Conservation (phyloP, 2,797 vertebrate species). For the Gymnodraco acuticeps region DNA sequence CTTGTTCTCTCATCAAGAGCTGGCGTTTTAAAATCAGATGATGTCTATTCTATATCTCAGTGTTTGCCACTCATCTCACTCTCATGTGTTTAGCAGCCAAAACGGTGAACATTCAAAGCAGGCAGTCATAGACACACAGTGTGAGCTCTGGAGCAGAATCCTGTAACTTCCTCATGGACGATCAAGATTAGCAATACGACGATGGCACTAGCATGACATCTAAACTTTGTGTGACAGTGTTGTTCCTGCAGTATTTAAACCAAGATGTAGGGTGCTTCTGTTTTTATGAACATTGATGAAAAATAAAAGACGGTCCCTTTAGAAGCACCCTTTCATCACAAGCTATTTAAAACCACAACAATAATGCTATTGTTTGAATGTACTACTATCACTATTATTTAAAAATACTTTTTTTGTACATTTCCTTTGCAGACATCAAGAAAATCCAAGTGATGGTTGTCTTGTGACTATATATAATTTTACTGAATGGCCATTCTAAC, state of each 20-base stretch:
- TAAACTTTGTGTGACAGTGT: slow-evolving; percentile 50
- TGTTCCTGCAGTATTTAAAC: slow-evolving; percentile 63
- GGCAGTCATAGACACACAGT: not conserved
- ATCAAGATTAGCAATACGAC: slow-evolving; percentile 55
- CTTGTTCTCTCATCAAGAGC: slow-evolving; percentile 41
- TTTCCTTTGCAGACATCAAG: slow-evolving; percentile 81
- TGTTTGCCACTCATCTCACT: slow-evolving; percentile 42
- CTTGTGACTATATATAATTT: slow-evolving; percentile 76
- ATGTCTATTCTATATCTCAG: slow-evolving; percentile 21
- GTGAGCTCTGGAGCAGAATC: slow-evolving; percentile 32
- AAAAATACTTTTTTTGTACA: slow-evolving; percentile 80
- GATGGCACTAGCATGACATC: slow-evolving; percentile 58
- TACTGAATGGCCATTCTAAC: slow-evolving; percentile 82
- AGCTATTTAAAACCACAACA: slow-evolving; percentile 83
- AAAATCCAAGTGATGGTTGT: slow-evolving; percentile 71
- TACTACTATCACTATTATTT: slow-evolving; percentile 86
- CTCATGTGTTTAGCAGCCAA: slow-evolving; percentile 10
- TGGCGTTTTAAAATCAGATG: slow-evolving; percentile 38
- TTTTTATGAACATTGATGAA: slow-evolving; percentile 46
- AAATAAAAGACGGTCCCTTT: slow-evolving; percentile 48
- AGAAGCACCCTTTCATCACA: slow-evolving; percentile 68
- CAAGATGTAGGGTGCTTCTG: slow-evolving; percentile 44
- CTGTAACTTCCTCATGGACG: slow-evolving; percentile 41
- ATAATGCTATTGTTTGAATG: slow-evolving; percentile 86
- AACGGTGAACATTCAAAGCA: slow-evolving; percentile 5